Evolutionary conservation across 2,888 invertebrate species (phyloP).

Genomic region (Leucophenga montana): DNA sequence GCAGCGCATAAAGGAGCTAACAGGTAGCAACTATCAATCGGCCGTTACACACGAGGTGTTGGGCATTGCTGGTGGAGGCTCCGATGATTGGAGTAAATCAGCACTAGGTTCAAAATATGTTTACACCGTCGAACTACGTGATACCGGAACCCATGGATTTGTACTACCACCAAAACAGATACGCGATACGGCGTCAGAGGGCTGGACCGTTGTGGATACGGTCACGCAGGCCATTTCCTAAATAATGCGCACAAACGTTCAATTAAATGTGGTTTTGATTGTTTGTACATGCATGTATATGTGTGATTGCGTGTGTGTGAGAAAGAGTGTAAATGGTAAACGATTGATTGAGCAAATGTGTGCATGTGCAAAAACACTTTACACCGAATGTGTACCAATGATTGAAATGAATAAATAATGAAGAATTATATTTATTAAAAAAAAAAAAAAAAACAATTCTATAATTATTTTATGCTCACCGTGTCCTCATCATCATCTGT

Average conservation of each 20-base stretch:
- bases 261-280: constrained; percentile 28
- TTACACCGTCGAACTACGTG: constrained; percentile 69
- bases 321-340: neutral
- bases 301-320: constrained; percentile 13
- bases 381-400: constrained; percentile 31
- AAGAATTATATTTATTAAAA: constrained; percentile 20
- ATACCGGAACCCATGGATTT: constrained; percentile 68
- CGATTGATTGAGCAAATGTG: constrained; percentile 26
- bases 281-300: neutral
- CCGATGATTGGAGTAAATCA: constrained; percentile 70
- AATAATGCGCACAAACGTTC: neutral
- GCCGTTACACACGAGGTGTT: constrained; percentile 66
- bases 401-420: constrained; percentile 36
- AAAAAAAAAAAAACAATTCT: neutral
- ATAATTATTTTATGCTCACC: constrained; percentile 45
- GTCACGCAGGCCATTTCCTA: constrained; percentile 58
- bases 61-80: constrained; percentile 71
- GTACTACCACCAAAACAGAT: constrained; percentile 67
- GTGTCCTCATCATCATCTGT: constrained; percentile 66
- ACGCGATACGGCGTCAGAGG: constrained; percentile 65
- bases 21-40: constrained; percentile 60
- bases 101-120: constrained; percentile 64
- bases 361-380: constrained; percentile 43
- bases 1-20: constrained; percentile 61
- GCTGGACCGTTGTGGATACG: constrained; percentile 64